A percentile compares a stretch with the other conserved stretches of the same genome.
These are phyloP conservation scores for Tympanoctomys barrerae DNA, from an alignment of 2,797 vertebrate species.

Conservation along the genomic window DNA sequence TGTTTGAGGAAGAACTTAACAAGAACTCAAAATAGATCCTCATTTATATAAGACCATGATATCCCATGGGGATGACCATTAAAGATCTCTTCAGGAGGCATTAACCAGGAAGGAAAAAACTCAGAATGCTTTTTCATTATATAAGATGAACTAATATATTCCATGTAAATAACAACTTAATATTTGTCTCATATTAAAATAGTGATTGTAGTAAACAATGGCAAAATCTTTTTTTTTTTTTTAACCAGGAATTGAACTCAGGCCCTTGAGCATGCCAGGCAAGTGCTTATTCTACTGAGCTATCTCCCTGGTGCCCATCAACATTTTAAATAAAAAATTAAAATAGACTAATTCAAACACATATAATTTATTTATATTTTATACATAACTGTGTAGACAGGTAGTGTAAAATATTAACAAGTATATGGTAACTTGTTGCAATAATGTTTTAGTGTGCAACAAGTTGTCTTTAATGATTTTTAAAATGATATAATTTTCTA, in stretches of 20 bases:
- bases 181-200: not conserved
- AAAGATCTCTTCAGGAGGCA: not conserved
- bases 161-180: not conserved
- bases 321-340: not conserved
- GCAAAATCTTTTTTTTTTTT: not conserved
- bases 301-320: not conserved
- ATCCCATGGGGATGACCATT: not conserved
- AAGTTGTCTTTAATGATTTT: not conserved
- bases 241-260: too few relatives aligned
- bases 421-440: not conserved
- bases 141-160: not conserved
- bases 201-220: not conserved
- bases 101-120: not conserved
- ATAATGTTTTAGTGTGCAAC: not conserved
- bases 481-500: not conserved
- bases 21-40: not conserved
- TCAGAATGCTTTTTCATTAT: not conserved
- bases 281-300: too few relatives aligned
- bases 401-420: not conserved
- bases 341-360: not conserved
- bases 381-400: not conserved
- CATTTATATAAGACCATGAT: not conserved
- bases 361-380: slow-evolving; percentile 5
- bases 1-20: not conserved
- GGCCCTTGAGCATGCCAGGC: too few relatives aligned